Evolutionary conservation across 1,140 invertebrate species (phyloP), one percentile per base, ranked within the genome.

Genomic region (Drosophila sp.): DNA sequence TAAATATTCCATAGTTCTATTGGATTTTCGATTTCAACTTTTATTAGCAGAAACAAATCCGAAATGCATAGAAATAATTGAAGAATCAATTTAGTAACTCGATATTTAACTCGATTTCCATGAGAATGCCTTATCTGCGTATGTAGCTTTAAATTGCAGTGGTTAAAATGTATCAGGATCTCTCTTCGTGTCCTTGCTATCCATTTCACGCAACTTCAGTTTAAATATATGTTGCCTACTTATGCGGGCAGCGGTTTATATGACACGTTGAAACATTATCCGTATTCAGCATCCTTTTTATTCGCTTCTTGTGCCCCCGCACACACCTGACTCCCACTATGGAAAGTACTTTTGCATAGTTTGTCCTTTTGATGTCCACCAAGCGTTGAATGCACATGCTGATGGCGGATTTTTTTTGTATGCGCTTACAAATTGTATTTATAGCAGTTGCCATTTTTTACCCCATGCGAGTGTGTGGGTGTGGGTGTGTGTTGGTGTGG

Each of bases 381-480:
- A 25, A 50, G 63, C 38, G 69, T 73, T 79, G 79, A 82, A 82
- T 84, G 61, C 79, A 66, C 72, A 55, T 57, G 65, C 29, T 70
- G 56, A 17, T 70, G 65, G 70, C 72, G 76, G 58, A 72, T 72
- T 72, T 66, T 79, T 76, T 63, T 61, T 57, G 58, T 60, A 58
- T 70, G 76, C 65, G 57, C 81, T 60, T 86, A 87, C 76, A 86
- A 86, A 86, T 87, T 75, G 72, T 86, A 87, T 86, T 87, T 86
- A 89, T 86, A 83, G 76, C 83, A 76, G 71, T 79, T 32, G 71
- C 83, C 68, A 83, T 85, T 79, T 85, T 76, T 79, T 33, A 66
- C 40, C 23, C 60, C 54, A 17, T 10, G 8, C 35, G 10, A 11
- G 35, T 11, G 35, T 38, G 35, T 38, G 35, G 10, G 10, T 35